Conservation (phyloP, 2,888 invertebrate species). For the Tenthredo amoena region DNA sequence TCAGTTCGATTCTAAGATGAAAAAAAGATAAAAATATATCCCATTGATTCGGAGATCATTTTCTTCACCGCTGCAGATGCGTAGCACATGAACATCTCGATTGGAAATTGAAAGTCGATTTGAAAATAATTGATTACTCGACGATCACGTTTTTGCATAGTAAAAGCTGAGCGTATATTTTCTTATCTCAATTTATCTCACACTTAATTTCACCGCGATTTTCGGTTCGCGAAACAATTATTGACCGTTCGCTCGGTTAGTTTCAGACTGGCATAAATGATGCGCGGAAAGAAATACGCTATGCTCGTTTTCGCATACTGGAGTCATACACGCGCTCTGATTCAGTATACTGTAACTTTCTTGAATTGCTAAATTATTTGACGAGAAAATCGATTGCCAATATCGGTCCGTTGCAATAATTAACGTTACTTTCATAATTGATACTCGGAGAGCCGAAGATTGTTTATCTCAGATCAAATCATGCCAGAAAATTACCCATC, state of each 20-base stretch:
- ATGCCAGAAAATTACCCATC: neutral
- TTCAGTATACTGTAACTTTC: neutral
- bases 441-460: neutral
- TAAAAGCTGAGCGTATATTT: slow-evolving; percentile 6
- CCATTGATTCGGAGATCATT: neutral
- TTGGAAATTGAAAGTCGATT: neutral
- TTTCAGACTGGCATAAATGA: slow-evolving; percentile 1
- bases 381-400: neutral
- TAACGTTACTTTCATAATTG: neutral
- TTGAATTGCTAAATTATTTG: neutral
- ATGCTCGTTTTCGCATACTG: neutral
- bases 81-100: neutral
- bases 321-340: too few relatives aligned
- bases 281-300: slow-evolving; percentile 11
- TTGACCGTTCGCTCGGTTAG: neutral
- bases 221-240: slow-evolving; percentile 30
- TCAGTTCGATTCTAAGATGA: neutral
- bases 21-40: neutral
- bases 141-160: slow-evolving; percentile 6
- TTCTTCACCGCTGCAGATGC: neutral
- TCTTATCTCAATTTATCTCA: slow-evolving; percentile 11
- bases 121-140: neutral
- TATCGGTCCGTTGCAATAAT: neutral
- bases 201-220: slow-evolving; percentile 25
- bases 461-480: neutral